These are phyloP conservation scores for Uloborus diversus DNA, from an alignment of 1,140 invertebrate genomes.

Conservation along the genomic window DNA sequence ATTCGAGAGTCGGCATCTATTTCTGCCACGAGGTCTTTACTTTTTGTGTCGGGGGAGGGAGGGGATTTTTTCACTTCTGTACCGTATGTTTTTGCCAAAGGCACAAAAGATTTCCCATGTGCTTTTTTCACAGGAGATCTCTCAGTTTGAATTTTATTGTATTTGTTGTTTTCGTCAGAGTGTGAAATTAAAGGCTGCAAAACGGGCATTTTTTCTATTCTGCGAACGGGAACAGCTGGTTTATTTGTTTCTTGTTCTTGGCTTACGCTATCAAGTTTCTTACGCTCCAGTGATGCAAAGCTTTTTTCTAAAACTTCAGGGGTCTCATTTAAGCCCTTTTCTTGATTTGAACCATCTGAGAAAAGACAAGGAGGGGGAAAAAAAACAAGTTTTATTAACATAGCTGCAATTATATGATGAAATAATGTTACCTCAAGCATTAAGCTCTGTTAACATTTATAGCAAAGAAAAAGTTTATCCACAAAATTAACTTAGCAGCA, in stretches of 20 bases:
- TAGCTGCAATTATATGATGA: too few species aligned
- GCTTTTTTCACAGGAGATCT: slow-evolving; percentile 30
- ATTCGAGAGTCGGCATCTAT: slow-evolving; percentile 57
- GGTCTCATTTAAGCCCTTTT: slow-evolving; percentile 38
- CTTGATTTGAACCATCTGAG: slow-evolving; percentile 37
- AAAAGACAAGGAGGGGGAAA: neutral
- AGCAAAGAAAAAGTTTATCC: too few species aligned
- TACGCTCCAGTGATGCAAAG: slow-evolving; percentile 3
- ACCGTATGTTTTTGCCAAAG: slow-evolving; percentile 16
- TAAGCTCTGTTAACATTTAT: too few species aligned
- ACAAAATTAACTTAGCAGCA: too few species aligned
- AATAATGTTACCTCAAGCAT: too few species aligned
- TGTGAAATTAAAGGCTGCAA: neutral
- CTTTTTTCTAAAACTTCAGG: slow-evolving; percentile 28
- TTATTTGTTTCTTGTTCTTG: neutral
- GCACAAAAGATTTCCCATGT: slow-evolving; percentile 38
- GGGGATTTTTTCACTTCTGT: slow-evolving; percentile 26
- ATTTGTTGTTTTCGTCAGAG: neutral
- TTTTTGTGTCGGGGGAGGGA: neutral
- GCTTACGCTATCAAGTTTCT: neutral
- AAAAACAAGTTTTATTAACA: neutral
- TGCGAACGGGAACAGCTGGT: slow-evolving; percentile 20
- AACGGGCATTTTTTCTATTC: slow-evolving; percentile 11
- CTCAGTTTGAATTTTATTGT: slow-evolving; percentile 4
- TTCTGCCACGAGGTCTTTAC: slow-evolving; percentile 56